Evolutionary conservation across 2,888 invertebrate species (phyloP).

Genomic region (Caradrina clavipalpis): DNA sequence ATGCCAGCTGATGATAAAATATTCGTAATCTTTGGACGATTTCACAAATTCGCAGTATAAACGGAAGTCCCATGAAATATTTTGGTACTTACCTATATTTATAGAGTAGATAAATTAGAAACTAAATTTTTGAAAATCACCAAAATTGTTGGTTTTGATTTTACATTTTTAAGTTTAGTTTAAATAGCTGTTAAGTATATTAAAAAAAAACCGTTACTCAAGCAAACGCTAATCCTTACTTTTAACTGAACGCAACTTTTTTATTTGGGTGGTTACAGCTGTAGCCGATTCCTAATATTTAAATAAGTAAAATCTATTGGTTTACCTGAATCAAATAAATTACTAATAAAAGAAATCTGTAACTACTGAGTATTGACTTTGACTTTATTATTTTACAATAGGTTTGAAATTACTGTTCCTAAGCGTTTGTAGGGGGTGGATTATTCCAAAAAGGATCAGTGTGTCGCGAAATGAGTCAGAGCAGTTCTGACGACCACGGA

Average conservation of each 20-base stretch:
- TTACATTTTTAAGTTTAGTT: slow-evolving; percentile 1
- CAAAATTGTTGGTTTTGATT: slow-evolving; percentile 11
- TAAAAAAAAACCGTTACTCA: too few species aligned
- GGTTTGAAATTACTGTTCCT: not conserved
- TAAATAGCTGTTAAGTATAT: too few species aligned
- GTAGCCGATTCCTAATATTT: too few species aligned
- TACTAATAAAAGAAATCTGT: not conserved
- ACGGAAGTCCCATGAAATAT: slow-evolving; percentile 55
- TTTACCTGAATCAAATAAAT: not conserved
- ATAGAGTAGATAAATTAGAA: not conserved
- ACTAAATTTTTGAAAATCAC: slow-evolving; percentile 1
- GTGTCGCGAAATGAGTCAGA: slow-evolving; percentile 52
- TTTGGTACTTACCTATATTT: not conserved
- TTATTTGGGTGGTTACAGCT: too few species aligned
- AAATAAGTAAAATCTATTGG: not conserved
- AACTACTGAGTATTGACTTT: too few species aligned
- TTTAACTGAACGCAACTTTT: too few species aligned
- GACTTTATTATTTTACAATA: not conserved
- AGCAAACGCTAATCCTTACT: too few species aligned
- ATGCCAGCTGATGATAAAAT: slow-evolving; percentile 68
- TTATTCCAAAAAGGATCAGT: slow-evolving; percentile 25
- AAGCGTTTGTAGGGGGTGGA: not conserved
- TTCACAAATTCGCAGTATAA: slow-evolving; percentile 49
- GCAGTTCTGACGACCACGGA: slow-evolving; percentile 55
- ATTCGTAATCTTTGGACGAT: slow-evolving; percentile 60